Evolutionary conservation across 1,140 invertebrate species (phyloP), one percentile per base, ranked within the genome.

Genomic region (Homalodisca vitripennis): DNA sequence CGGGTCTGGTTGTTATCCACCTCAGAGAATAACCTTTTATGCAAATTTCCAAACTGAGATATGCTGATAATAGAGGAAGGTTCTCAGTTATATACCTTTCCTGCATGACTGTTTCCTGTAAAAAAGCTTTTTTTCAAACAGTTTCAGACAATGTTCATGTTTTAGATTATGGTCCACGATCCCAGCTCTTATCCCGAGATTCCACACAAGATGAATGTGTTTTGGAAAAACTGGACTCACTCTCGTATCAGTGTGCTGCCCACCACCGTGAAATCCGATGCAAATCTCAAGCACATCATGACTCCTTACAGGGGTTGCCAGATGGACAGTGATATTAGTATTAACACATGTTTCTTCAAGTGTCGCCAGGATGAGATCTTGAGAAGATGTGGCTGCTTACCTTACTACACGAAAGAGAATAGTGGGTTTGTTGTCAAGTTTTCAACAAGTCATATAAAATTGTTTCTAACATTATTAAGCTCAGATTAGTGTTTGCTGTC

Each of bases 161-260:
- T 27, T 12, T 26, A 60, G 55, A n/a, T 60, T 27, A 60, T 60
- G 22, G 27, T 60, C 26, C 55, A 60, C 27, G 24, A 60, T n/a
- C 48, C 55, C 6, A 60, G 29, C 13, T 27, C 55, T 27, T 60
- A 60, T n/a, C 55, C 55, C 29, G 55, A 60, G 14, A n/a, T 60
- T 26, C 29, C 55, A 22, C 55, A 29, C 55, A 60, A 60, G n/a
- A 27, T 12, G 3, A 22, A 27, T 12, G n/a, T 60, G 6, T 60
- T 60, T n/a, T 30, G 27, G 24, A 26, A 30, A 26, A 60, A 60
- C 26, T 60, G 12, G 3, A 60, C 55, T 12, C 2, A 27, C 13
- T 60, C 55, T 14, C 22, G 55, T 6, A 27, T 60, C n/a, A 60
- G 10, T 27, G 55, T 60, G 14, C 22, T 6, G n/a, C 22, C 29